Percentiles rank a stretch among this genome's conserved stretches.
phyloP scores from a whole-genome alignment of 2,113 vertebrate species.

The Penelope pileata region DNA sequence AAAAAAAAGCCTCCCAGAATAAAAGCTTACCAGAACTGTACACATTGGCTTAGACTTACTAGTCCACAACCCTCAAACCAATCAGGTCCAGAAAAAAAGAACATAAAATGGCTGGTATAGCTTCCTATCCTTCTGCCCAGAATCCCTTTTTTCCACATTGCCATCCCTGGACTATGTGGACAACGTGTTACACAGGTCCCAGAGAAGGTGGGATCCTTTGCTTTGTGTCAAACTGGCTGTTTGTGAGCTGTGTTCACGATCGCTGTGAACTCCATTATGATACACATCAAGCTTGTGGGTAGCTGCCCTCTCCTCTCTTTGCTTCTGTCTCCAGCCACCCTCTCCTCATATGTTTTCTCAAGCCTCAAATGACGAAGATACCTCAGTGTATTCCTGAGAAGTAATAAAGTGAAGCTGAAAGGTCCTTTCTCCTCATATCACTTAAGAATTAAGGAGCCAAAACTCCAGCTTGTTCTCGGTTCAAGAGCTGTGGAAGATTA shows the following conservation, averaged over 20 bases:
- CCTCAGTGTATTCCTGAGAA: background rate
- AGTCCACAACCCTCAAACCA: background rate
- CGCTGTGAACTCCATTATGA: background rate
- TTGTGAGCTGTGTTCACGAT: background rate
- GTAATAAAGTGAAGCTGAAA: background rate
- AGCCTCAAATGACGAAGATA: background rate
- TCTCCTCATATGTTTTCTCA: background rate
- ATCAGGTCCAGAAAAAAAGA: background rate
- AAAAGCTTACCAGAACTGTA: background rate
- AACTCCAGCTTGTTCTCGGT: background rate
- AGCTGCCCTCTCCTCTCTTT: background rate
- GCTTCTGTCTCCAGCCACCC: background rate
- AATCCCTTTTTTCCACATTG: background rate
- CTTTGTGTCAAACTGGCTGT: rapidly evolving
- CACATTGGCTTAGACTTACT: rapidly evolving
- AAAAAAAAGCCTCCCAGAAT: background rate
- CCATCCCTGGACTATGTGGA: background rate
- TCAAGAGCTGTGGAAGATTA: background rate
- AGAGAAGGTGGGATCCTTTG: background rate
- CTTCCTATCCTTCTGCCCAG: background rate
- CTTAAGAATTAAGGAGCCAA: background rate
- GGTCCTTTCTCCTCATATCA: background rate
- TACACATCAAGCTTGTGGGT: background rate
- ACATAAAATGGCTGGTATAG: background rate
- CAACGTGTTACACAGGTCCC: rapidly evolving